A percentile compares a stretch with the other conserved stretches of the same genome.
Evolutionary conservation across 2,797 vertebrate genomes (phyloP).

Genomic region (Sebastes vulpes): DNA sequence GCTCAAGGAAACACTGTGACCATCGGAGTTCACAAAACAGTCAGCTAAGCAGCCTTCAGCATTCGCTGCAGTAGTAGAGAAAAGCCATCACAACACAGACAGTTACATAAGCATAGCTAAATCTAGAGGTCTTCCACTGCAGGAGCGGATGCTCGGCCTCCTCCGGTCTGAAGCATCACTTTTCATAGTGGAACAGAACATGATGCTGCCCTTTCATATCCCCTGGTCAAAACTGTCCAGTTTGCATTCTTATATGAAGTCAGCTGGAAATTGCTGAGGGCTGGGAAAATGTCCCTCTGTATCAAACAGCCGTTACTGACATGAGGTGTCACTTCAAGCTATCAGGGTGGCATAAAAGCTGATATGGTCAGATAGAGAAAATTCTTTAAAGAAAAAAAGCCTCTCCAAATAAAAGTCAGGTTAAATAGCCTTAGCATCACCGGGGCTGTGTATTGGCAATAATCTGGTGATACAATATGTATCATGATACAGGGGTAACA

Average conservation of each 20-base stretch:
- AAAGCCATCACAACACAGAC: conserved; percentile 64
- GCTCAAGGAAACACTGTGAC: background rate
- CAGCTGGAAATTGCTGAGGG: conserved; percentile 34
- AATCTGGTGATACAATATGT: too few species aligned
- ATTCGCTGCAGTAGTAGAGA: conserved; percentile 50
- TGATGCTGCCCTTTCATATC: background rate
- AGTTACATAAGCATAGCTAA: conserved; percentile 67
- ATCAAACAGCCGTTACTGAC: conserved; percentile 6
- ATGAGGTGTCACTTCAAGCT: background rate
- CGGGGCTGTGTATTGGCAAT: too few species aligned
- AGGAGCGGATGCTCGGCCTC: conserved; percentile 39
- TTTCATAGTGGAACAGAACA: conserved; percentile 2
- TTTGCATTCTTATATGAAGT: conserved; percentile 17
- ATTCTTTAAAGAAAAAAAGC: background rate
- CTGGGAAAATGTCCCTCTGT: background rate
- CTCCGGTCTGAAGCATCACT: conserved; percentile 29
- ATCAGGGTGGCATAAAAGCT: background rate
- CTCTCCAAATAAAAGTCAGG: background rate
- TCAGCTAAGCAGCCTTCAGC: conserved; percentile 49
- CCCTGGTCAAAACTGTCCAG: conserved; percentile 15
- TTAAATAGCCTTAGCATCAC: background rate
- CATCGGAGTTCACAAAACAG: conserved; percentile 32
- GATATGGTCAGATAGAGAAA: background rate
- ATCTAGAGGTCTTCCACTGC: conserved; percentile 46
- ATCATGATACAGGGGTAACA: background rate